Percentiles rank a stretch among this genome's conserved stretches.
These are phyloP conservation scores for Prunella himalayana DNA, from an alignment of 2,113 vertebrate species.

Conservation along the genomic window DNA sequence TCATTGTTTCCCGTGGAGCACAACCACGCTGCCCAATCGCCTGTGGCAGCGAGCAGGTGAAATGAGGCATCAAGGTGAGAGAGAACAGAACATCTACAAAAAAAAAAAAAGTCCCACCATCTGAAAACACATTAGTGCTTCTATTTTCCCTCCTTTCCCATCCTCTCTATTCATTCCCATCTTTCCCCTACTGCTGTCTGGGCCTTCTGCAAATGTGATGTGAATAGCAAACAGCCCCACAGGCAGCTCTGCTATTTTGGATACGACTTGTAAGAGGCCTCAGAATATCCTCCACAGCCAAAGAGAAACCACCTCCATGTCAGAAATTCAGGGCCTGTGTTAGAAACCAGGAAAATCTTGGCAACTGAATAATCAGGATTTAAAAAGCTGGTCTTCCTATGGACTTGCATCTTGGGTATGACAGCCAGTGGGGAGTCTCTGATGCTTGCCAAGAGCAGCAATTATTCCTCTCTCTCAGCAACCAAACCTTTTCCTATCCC, in stretches of 20 bases:
- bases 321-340: not conserved
- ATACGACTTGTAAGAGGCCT: not conserved
- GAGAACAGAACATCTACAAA: not conserved
- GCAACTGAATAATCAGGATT: not conserved
- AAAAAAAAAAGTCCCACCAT: not conserved
- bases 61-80: slow-evolving; percentile 39
- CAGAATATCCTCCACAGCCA: not conserved
- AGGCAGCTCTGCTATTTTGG: not conserved
- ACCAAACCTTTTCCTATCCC: not conserved
- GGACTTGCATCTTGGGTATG: not conserved
- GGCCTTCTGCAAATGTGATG: not conserved
- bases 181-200: not conserved
- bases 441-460: not conserved
- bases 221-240: not conserved
- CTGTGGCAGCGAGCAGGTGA: not conserved
- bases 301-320: not conserved
- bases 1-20: slow-evolving; percentile 8
- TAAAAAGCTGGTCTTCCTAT: not conserved
- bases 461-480: not conserved
- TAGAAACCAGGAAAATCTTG: not conserved
- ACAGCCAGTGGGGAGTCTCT: not conserved
- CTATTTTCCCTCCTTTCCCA: not conserved
- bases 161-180: not conserved
- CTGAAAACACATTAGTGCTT: not conserved
- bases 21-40: not conserved